Evolutionary conservation across 2,888 invertebrate species (phyloP).

Genomic region (Heliconius aoede): DNA sequence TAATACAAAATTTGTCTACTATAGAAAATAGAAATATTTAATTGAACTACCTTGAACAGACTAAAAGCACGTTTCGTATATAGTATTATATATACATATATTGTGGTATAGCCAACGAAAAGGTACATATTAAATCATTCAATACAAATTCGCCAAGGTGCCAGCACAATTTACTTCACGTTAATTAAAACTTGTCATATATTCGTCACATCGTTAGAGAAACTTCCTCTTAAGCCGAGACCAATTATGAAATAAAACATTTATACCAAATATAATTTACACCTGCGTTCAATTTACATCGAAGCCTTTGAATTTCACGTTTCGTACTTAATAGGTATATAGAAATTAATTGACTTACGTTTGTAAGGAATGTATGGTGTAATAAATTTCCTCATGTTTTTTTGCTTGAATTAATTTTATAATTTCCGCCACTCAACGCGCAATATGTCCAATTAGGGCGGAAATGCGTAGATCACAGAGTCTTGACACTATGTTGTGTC

Average conservation of each 20-base stretch:
- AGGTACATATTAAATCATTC: background rate
- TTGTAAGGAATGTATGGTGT: background rate
- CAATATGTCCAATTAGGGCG: background rate
- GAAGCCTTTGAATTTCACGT: slow-evolving; percentile 21
- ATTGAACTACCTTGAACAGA: background rate
- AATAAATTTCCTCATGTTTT: background rate
- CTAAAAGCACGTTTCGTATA: background rate
- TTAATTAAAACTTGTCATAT: slow-evolving; percentile 23
- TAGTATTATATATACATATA: background rate
- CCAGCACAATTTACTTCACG: background rate
- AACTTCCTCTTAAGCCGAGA: slow-evolving; percentile 20
- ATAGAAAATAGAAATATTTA: too few species aligned
- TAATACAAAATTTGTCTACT: too few species aligned
- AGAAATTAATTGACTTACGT: slow-evolving; percentile 26
- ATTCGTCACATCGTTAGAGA: slow-evolving; percentile 25
- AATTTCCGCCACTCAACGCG: too few species aligned
- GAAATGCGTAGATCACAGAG: background rate
- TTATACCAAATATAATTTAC: slow-evolving; percentile 31
- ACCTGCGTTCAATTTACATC: slow-evolving; percentile 27
- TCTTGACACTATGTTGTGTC: background rate
- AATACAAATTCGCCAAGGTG: background rate
- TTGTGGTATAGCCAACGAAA: background rate
- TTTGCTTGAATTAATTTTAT: background rate
- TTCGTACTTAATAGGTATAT: slow-evolving; percentile 6
- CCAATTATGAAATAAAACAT: slow-evolving; percentile 35